Conservation (phyloP, 2,113 vertebrate genomes). For the Brachirus orientalis region DNA sequence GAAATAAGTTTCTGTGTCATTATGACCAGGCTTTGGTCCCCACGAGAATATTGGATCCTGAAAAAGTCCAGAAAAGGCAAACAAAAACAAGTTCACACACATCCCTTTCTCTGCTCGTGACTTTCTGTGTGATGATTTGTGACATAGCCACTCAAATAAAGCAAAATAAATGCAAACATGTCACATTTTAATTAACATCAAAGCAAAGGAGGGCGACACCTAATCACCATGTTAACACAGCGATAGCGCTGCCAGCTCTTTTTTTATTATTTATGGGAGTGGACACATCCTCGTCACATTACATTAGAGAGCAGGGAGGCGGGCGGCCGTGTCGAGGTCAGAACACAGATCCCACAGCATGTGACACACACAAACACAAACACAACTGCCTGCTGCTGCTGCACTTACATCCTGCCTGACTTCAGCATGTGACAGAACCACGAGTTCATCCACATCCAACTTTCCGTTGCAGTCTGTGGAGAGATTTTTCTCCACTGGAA, state of each 20-base stretch:
- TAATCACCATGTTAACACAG: conserved; percentile 72
- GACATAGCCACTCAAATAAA: conserved; percentile 31
- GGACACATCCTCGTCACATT: conserved; percentile 74
- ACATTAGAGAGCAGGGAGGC: conserved; percentile 58
- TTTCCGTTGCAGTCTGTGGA: background rate
- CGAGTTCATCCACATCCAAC: background rate
- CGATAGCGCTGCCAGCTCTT: conserved; percentile 59
- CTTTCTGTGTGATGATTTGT: conserved; percentile 47
- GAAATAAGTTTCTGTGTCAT: no score
- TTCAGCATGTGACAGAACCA: background rate
- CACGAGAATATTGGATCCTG: no score
- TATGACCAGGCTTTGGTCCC: no score
- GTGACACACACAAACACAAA: conserved; percentile 41
- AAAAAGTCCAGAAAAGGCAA: no score
- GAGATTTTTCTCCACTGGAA: background rate
- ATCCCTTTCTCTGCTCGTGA: conserved; percentile 11
- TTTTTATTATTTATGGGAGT: conserved; percentile 71
- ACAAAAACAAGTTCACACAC: background rate
- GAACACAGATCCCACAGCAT: conserved; percentile 48
- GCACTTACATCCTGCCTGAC: conserved; percentile 1
- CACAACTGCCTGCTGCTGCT: conserved; percentile 25
- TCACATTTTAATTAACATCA: conserved; percentile 75
- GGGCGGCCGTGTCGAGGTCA: conserved; percentile 34
- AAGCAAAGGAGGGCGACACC: conserved; percentile 58
- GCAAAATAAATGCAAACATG: conserved; percentile 61